These are phyloP conservation scores for Stichodactyla mertensii DNA, from an alignment of 64 coral and sea anemone genomes.

Conservation along the genomic window DNA sequence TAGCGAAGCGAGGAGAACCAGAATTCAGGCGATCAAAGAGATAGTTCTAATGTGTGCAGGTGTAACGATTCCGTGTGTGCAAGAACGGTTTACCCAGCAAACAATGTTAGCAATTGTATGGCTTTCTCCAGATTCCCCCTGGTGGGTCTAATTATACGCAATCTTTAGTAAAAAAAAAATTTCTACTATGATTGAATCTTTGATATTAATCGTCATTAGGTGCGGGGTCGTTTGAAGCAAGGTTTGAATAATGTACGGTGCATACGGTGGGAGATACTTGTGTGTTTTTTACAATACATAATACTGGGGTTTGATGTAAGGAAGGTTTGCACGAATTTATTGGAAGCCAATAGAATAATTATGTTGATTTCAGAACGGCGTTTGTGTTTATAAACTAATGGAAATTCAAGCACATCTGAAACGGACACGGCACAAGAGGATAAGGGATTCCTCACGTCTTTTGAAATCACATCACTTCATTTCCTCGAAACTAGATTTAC, in stretches of 20 bases:
- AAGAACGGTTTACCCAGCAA: neutral
- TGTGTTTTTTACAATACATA: neutral
- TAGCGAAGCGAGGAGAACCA: neutral
- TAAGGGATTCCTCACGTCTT: neutral
- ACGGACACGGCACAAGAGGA: neutral
- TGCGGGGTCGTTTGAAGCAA: conserved; percentile 4
- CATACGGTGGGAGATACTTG: neutral
- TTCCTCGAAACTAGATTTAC: neutral
- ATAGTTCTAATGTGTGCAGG: conserved; percentile 6
- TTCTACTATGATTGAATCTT: conserved; percentile 14
- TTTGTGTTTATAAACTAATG: conserved; percentile 13
- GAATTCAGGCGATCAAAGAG: neutral
- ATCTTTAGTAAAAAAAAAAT: conserved; percentile 3
- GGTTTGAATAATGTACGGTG: neutral
- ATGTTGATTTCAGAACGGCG: neutral
- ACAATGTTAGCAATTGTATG: conserved; percentile 18
- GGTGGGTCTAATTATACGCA: conserved; percentile 13
- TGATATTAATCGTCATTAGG: conserved; percentile 10
- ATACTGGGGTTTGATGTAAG: neutral
- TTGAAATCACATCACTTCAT: conserved; percentile 16
- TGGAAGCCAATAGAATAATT: neutral
- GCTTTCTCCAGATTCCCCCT: conserved; percentile 14
- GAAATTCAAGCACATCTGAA: conserved; percentile 7
- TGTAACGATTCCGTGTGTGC: neutral
- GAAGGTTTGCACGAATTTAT: neutral